Evolutionary conservation across 53 echinoderm and acorn worm genomes (phyloP).

Genomic region (Crossaster papposus): DNA sequence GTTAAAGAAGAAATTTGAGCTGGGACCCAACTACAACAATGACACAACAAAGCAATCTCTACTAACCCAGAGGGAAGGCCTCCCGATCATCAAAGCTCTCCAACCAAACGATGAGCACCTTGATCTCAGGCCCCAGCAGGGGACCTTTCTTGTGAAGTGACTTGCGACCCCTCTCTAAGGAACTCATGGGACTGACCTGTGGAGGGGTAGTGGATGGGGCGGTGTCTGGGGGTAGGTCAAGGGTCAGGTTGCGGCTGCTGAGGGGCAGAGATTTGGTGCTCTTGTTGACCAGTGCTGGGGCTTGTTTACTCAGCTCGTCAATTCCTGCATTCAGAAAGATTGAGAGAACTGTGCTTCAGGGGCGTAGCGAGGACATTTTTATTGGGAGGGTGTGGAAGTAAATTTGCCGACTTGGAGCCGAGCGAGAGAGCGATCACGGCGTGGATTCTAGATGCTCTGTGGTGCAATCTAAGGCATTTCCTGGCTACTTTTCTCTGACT

Average conservation of each 20-base stretch:
- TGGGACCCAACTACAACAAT: no score
- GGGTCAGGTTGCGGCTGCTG: slow-evolving; percentile 39
- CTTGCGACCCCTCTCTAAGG: slow-evolving; percentile 69
- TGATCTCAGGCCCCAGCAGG: slow-evolving; percentile 78
- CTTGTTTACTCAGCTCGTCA: slow-evolving; percentile 27
- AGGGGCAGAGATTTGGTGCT: slow-evolving; percentile 46
- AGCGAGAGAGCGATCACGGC: no score
- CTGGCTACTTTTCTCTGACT: no score
- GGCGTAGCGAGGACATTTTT: neutral
- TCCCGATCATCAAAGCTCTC: slow-evolving; percentile 97
- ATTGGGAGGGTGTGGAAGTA: neutral
- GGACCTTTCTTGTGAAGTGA: slow-evolving; percentile 71
- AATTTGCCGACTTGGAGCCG: no score
- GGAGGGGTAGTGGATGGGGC: slow-evolving; percentile 32
- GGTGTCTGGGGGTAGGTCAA: slow-evolving; percentile 48
- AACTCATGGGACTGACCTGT: slow-evolving; percentile 38
- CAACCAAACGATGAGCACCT: slow-evolving; percentile 94
- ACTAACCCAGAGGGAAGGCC: slow-evolving; percentile 86
- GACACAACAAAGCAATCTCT: no score
- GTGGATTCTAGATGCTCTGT: no score
- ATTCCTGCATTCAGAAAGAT: neutral
- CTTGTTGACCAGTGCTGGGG: slow-evolving; percentile 47
- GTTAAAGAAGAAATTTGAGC: no score
- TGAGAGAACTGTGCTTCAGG: neutral
- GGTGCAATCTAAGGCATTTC: no score